Conservation (phyloP, 92 coral and sea anemone species). For the Palythoa grandis region DNA sequence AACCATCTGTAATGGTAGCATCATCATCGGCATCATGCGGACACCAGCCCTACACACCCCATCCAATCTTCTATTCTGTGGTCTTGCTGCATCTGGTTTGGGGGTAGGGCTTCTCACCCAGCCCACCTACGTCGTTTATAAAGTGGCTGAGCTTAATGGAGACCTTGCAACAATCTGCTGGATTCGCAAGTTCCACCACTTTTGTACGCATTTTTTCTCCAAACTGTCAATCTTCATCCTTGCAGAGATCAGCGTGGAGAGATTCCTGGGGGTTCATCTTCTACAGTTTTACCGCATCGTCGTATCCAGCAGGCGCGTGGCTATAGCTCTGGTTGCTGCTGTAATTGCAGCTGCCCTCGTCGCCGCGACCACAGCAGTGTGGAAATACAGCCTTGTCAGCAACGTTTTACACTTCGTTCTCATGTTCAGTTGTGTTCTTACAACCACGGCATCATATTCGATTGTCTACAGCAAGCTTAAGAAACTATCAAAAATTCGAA, state of each 20-base stretch:
- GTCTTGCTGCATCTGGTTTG: conserved; percentile 17
- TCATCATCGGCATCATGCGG: conserved; percentile 14
- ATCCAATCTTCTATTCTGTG: conserved; percentile 34
- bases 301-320: conserved; percentile 18
- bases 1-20: not conserved
- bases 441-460: conserved; percentile 17
- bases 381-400: conserved; percentile 29
- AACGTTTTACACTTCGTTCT: conserved; percentile 17
- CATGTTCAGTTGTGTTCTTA: conserved; percentile 16
- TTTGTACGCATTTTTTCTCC: conserved; percentile 31
- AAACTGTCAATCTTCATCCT: conserved; percentile 29
- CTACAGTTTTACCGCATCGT: conserved; percentile 24
- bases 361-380: conserved; percentile 21
- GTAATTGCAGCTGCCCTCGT: conserved; percentile 19
- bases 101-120: conserved; percentile 18
- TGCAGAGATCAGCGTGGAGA: conserved; percentile 24
- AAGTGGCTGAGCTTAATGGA: conserved; percentile 2
- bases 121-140: conserved; percentile 24
- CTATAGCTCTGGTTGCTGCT: conserved; percentile 12
- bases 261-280: conserved; percentile 26
- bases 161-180: conserved; percentile 2
- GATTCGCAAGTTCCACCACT: conserved; percentile 30
- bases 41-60: conserved; percentile 32
- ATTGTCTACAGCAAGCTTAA: conserved; percentile 15
- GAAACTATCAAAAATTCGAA: not conserved